phyloP scores from a whole-genome alignment of 1,140 invertebrate genomes.

The Drosophila funebris region DNA sequence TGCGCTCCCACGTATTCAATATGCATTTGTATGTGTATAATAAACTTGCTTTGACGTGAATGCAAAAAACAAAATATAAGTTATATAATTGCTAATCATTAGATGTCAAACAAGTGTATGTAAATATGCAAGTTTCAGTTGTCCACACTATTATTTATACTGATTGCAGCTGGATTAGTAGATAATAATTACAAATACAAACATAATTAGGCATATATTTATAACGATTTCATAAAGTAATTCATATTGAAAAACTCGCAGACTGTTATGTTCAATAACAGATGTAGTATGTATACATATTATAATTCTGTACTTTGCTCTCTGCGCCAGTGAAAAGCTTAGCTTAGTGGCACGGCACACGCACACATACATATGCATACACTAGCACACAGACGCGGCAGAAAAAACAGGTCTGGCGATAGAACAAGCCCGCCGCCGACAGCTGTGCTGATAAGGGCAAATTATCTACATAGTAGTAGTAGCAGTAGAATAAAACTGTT shows the following conservation, averaged over 20 bases:
- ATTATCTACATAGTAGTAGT: constrained; percentile 16
- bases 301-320: constrained; percentile 63
- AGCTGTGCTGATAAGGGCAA: constrained; percentile 53
- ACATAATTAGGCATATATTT: no score
- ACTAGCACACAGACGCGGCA: neutral
- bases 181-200: no score
- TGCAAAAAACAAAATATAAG: neutral
- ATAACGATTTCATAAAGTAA: neutral
- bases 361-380: neutral
- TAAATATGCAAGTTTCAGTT: neutral
- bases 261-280: neutral
- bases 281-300: constrained; percentile 1
- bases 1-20: constrained; percentile 5
- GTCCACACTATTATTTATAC: neutral
- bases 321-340: constrained; percentile 44
- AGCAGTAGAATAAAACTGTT: neutral
- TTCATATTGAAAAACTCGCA: neutral
- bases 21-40: neutral
- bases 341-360: constrained; percentile 30
- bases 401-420: constrained; percentile 33
- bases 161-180: neutral
- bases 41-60: neutral
- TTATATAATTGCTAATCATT: constrained; percentile 10
- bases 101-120: neutral
- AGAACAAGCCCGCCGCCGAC: constrained; percentile 28